These are phyloP conservation scores for Philotrypesis tridentata DNA, from an alignment of 1,140 invertebrate species.

Conservation along the genomic window DNA sequence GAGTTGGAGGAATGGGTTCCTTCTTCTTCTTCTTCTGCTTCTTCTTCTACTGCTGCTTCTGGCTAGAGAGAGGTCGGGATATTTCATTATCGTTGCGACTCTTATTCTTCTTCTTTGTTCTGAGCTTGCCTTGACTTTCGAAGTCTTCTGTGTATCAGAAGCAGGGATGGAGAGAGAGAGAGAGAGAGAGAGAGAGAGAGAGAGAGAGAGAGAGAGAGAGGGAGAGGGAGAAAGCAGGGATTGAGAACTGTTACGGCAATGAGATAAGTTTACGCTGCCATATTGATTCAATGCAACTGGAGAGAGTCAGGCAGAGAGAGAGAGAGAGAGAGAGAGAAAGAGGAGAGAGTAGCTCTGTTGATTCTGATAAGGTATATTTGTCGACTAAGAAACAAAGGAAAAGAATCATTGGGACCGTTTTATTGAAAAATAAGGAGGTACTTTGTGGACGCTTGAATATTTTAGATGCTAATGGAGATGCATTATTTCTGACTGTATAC, in stretches of 20 bases:
- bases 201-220: neutral
- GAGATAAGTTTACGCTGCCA: conserved; percentile 59
- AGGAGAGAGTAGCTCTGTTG: neutral
- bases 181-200: neutral
- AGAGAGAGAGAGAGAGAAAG: too few species aligned
- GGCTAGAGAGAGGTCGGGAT: conserved; percentile 11
- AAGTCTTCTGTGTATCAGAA: conserved; percentile 17
- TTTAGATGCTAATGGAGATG: too few species aligned
- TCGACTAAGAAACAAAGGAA: neutral
- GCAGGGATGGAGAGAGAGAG: neutral
- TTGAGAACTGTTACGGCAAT: conserved; percentile 56
- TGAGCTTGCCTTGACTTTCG: conserved; percentile 25
- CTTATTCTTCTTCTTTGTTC: conserved; percentile 23
- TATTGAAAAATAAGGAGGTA: neutral
- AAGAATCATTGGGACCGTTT: neutral
- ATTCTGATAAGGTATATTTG: neutral
- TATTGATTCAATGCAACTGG: conserved; percentile 54
- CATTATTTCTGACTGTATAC: too few species aligned
- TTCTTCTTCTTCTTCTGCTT: neutral
- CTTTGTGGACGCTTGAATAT: too few species aligned
- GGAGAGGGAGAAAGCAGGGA: neutral
- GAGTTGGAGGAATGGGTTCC: conserved; percentile 31
- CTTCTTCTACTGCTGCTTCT: neutral
- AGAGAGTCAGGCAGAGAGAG: too few species aligned
- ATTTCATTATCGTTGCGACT: conserved; percentile 49